Evolutionary conservation across 2,113 vertebrate genomes (phyloP), one percentile per base, ranked within the genome.

Genomic region (Psophia crepitans): DNA sequence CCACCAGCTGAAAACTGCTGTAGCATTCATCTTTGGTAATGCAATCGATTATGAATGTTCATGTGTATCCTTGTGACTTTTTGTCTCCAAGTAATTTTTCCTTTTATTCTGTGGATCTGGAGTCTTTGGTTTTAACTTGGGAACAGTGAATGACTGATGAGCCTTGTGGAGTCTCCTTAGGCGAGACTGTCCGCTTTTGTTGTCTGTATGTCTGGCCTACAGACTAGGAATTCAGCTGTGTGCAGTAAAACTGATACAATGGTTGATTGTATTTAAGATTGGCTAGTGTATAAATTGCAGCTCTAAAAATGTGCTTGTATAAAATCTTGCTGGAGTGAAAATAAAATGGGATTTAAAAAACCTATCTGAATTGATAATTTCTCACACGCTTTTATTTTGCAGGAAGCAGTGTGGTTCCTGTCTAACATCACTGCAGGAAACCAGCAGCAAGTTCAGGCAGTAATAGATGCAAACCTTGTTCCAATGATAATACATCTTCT

Each of bases 381-480:
- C 73, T 84, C 28, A 3, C n/a, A 1, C 56, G 6, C 11, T 90
- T 64, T 93, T 98, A 12, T 73, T 98, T 98, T 98, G 63, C 96
- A 99, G 99, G 99, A 99, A 98, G 99, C 99, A 30, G 99, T 99
- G 93, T 99, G 99, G 99, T 99, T 99, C 98, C 98, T 99, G 58
- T 99, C 99, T 70, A 99, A 99, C 98, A 99, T 99, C 97, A 99
- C 99, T 57, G 99, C 99, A 89, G 99, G 99, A 92, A 99, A 99
- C 97, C 99, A 99, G 96, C 99, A 99, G 97, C 99, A 99, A 98
- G 99, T 99, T 89, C 99, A 99, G 97, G 99, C 99, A 8, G 99
- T 99, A 93, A 99, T 99, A 90, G 99, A 99, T 89, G 99, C 99
- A 86, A 99, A 98, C 94, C 99, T 99, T 74, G 99, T 99, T 94